These are phyloP conservation scores for Amphimedon queenslandica DNA, from an alignment of 37 sponge, comb jelly and placozoan species.

Conservation along the genomic window DNA sequence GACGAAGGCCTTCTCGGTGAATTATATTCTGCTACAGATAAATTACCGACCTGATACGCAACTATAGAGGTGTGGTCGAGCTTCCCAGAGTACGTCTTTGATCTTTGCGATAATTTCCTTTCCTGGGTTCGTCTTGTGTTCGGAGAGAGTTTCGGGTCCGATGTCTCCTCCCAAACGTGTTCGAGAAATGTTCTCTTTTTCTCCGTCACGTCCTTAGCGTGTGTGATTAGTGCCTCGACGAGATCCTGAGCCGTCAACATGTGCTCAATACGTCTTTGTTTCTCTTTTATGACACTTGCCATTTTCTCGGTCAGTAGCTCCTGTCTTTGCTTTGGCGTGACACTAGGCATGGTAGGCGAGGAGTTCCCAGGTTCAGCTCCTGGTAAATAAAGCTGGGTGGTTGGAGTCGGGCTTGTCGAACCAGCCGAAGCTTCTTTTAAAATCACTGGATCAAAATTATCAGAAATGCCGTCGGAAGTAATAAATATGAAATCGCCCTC, in stretches of 20 bases:
- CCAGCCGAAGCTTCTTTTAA: conserved; percentile 34
- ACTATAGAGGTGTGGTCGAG: conserved; percentile 80
- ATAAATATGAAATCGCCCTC: conserved; percentile 63
- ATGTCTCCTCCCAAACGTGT: conserved; percentile 16
- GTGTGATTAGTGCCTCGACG: conserved; percentile 27
- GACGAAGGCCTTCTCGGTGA: too few relatives aligned
- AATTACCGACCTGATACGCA: conserved; percentile 47
- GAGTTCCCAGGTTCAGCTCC: neutral
- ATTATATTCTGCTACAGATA: too few relatives aligned
- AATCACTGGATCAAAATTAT: conserved; percentile 78
- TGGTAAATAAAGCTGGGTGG: too few relatives aligned
- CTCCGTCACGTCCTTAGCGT: conserved; percentile 50
- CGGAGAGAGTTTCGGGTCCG: conserved; percentile 11
- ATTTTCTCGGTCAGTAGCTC: conserved; percentile 7
- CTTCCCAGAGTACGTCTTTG: conserved; percentile 69
- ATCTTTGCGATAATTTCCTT: conserved; percentile 10
- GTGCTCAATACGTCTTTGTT: too few relatives aligned
- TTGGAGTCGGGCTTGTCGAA: neutral
- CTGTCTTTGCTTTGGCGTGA: conserved; percentile 44
- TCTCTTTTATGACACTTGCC: conserved; percentile 5
- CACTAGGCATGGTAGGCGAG: conserved; percentile 14
- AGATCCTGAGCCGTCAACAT: conserved; percentile 20
- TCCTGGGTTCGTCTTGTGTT: conserved; percentile 41
- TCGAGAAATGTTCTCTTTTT: conserved; percentile 58
- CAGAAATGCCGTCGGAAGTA: conserved; percentile 61